Base-by-base conservation (phyloP, 1,140 invertebrate genomes). In the Drosophila nannoptera region DNA sequence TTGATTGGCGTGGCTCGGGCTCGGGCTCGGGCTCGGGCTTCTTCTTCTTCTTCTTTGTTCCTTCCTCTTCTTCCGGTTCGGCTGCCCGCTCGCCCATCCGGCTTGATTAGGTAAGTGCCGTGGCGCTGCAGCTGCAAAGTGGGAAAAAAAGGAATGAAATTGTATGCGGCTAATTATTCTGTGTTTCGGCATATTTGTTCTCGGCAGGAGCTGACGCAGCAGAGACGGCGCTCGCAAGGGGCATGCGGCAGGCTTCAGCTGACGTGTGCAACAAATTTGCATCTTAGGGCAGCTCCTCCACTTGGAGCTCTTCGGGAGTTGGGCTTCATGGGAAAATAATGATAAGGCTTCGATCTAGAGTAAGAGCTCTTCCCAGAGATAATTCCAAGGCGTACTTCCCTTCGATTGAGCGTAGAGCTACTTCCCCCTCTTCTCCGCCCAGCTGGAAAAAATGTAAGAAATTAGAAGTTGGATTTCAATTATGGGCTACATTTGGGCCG, bases 161-260 rank as follows among this genome's bases (percentile, higher is more conserved):
- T 12, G 12, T 5, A 14, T 42, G 67, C 22, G 69, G 74, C 43
- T 84, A 80, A 80, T 83, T 76, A 83, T 70, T 74, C 63, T 82
- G 70, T 72, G 71, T 75, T 67, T 62, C 60, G 58, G 73, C 66
- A 80, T 86, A 74, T 86, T 86, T 84, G 76, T 55, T 60, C n/a
- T 42, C 46, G 69, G 48, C 54, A 61, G 46, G 52, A 12, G 12
- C 16, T 33, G n/a, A 33, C 9, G 22, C 22, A 22, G 22, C 22
- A 22, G 22, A 22, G 22, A 22, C 22, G 22, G 22, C 22, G 22
- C 1, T 3, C 1, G 22, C 22, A 22, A 22, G 22, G 22, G 22
- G 22, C 22, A 22, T 22, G 22, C 22, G 22, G 22, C 22, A 22
- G 3, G 22, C 22, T 22, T 22, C 22, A 22, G 22, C 22, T 22